A percentile compares a stretch with the other conserved stretches of the same genome.
phyloP scores from a whole-genome alignment of 2,888 invertebrate genomes.

The Iselma pallidipennis region DNA sequence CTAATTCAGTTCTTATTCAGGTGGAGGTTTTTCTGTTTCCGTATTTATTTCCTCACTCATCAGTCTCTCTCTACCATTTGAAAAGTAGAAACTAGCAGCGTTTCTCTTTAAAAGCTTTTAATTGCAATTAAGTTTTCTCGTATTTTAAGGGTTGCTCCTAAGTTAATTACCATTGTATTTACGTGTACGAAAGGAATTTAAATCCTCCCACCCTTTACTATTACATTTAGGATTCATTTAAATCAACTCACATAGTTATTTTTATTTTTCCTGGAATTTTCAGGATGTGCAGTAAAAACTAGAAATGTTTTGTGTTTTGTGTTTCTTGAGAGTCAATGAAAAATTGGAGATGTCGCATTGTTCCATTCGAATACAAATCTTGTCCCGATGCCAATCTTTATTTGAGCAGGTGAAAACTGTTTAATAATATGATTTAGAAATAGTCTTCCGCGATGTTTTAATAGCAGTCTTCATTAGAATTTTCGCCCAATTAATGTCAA shows the following conservation, averaged over 20 bases:
- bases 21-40: background rate
- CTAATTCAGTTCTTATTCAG: background rate
- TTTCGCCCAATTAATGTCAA: constrained; percentile 2
- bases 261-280: too few relatives aligned
- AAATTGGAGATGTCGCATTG: background rate
- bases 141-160: background rate
- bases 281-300: too few relatives aligned
- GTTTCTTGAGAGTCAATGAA: background rate
- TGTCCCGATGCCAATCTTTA: constrained; percentile 14
- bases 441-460: constrained; percentile 8
- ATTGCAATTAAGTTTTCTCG: background rate
- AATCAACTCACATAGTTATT: too few relatives aligned
- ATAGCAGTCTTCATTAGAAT: background rate
- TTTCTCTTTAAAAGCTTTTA: background rate
- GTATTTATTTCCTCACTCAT: too few relatives aligned
- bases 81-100: background rate
- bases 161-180: background rate
- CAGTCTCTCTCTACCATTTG: background rate
- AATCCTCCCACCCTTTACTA: background rate
- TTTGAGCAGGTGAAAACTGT: constrained; percentile 3
- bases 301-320: too few relatives aligned
- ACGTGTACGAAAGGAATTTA: background rate
- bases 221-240: too few relatives aligned
- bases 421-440: background rate
- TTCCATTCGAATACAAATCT: background rate